Evolutionary conservation across 2,797 vertebrate species (phyloP).

Genomic region (Gallirallus australis): DNA sequence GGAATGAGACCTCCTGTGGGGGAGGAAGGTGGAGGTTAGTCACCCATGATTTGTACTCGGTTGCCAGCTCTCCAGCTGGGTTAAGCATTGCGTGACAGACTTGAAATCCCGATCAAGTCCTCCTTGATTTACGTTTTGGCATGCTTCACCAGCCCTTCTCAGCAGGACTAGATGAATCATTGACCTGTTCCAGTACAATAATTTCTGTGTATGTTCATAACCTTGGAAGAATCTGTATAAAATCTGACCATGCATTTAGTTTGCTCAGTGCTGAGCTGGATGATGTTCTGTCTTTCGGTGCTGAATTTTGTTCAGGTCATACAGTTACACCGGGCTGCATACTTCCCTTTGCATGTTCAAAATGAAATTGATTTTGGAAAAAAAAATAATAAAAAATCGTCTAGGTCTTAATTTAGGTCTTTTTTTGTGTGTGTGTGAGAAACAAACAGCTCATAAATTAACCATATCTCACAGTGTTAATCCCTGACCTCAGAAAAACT

Average conservation of each 20-base stretch:
- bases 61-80: constrained; percentile 50
- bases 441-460: not conserved
- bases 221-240: constrained; percentile 22
- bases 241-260: not conserved
- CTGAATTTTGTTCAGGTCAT: not conserved
- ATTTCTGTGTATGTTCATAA: constrained; percentile 37
- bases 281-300: not conserved
- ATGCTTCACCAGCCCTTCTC: constrained; percentile 11
- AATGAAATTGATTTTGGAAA: not conserved
- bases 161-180: constrained; percentile 60
- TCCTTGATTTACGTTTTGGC: constrained; percentile 48
- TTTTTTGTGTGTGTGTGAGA: not conserved
- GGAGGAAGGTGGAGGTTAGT: not conserved
- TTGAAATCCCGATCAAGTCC: constrained; percentile 29
- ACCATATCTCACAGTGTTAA: not conserved
- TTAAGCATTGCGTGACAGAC: constrained; percentile 35
- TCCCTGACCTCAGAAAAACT: not conserved
- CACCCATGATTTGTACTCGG: not conserved
- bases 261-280: not conserved
- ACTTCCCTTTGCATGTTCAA: not conserved
- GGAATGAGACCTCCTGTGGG: not conserved
- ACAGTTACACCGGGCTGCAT: not conserved
- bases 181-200: constrained; percentile 62
- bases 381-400: fast-evolving
- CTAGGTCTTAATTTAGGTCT: not conserved